Evolutionary conservation across 2,113 vertebrate species (phyloP), one percentile per base, ranked within the genome.

Genomic region (Mesoclemmys tuberculata): DNA sequence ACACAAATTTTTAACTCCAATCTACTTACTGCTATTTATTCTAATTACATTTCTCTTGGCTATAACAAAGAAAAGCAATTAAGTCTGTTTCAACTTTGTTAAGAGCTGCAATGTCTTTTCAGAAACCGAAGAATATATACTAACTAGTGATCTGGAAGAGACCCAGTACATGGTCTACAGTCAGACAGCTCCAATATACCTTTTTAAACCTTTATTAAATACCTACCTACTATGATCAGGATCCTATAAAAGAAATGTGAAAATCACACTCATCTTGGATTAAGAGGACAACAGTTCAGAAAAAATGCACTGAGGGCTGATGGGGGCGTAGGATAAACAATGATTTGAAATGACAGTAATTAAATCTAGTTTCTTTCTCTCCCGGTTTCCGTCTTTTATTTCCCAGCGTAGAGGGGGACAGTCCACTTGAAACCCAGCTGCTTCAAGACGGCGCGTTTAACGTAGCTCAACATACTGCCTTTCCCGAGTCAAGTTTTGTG

Each of bases 211-310:
- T 16, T 7, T 6, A 87, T 19, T 8, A 8, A 87, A 14, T 27
- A 13, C 0, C 54, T 2, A 41, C 4, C 13, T 4, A 7, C 0
- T 35, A 21, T 0, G 24, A 52, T 31, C 75, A 48, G 10, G 10
- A 56, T 0, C 4, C 29, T 14, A 4, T 1, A 3, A 49, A 10
- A 19, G 14, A 0, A 41, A 51, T 3, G 8, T 9, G 5, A 8
- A 0, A 4, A 35, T 2, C 10, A 4, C 0, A 18, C 27, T 13
- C 2, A 52, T 2, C 26, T 2, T 0, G 38, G 58, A 44, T 35
- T 0, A 16, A 10, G 6, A 16, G 5, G 29, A 35, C 35, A 77
- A 3, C 46, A 48, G 0, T 2, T 35, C 44, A 1, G 14, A 3
- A 18, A n/a, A 0, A 7, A 54, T 58, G 14, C 27, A 1, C 14